Evolutionary conservation across 35 echinoderm and acorn worm species (phyloP).

Genomic region (Apostichopus californicus): DNA sequence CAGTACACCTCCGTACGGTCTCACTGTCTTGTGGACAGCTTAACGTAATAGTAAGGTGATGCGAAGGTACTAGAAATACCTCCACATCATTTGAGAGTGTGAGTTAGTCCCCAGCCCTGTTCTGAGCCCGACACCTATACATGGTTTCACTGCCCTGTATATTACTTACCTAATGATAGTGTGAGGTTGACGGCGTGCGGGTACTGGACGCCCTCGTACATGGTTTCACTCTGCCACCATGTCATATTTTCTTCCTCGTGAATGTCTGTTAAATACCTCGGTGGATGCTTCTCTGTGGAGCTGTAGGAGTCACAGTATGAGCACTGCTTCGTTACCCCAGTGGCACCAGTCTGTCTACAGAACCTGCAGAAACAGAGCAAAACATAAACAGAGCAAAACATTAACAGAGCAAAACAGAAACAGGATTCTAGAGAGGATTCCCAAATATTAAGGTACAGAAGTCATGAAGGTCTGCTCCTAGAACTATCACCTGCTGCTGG

Average conservation of each 20-base stretch:
- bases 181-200: constrained; percentile 92
- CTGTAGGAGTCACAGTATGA: constrained; percentile 53
- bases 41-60: too few relatives aligned
- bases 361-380: constrained; percentile 27
- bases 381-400: too few relatives aligned
- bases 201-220: constrained; percentile 75
- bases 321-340: constrained; percentile 73
- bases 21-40: too few relatives aligned
- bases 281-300: constrained; percentile 52
- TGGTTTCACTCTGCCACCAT: constrained; percentile 98
- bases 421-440: too few relatives aligned
- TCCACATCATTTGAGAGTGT: too few relatives aligned
- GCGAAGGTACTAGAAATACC: too few relatives aligned
- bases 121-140: background rate
- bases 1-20: too few relatives aligned
- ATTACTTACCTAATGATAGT: constrained; percentile 80
- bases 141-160: constrained; percentile 8
- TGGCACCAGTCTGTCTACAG: constrained; percentile 88
- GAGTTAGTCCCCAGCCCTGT: too few relatives aligned
- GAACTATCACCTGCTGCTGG: too few relatives aligned
- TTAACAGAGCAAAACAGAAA: too few relatives aligned
- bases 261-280: constrained; percentile 90
- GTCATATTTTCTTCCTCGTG: constrained; percentile 85
- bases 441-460: too few relatives aligned
- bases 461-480: too few relatives aligned